Evolutionary conservation across 2,113 vertebrate genomes (phyloP).

Genomic region (Trogon surrucura): DNA sequence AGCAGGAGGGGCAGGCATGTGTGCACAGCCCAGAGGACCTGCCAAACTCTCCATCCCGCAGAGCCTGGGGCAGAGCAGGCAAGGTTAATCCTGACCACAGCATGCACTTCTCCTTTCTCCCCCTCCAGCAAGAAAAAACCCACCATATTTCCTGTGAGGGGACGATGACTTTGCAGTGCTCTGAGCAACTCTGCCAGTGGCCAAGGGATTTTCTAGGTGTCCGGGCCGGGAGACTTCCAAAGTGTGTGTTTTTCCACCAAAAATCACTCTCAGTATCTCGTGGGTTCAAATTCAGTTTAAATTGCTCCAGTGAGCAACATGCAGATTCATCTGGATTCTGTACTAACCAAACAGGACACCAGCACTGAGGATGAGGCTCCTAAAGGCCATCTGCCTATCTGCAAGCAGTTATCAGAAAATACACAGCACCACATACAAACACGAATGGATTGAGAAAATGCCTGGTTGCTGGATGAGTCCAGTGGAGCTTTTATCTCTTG

Average conservation of each 20-base stretch:
- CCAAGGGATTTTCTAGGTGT: slow-evolving; percentile 5
- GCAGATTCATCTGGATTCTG: neutral
- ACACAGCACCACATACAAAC: neutral
- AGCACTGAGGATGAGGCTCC: neutral
- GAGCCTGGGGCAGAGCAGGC: neutral
- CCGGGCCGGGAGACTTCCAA: neutral
- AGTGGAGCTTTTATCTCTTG: neutral
- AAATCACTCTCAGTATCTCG: neutral
- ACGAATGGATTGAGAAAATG: neutral
- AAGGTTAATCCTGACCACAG: slow-evolving; percentile 27
- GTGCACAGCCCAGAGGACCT: neutral
- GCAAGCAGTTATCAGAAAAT: neutral
- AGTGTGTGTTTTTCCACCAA: neutral
- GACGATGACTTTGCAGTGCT: neutral
- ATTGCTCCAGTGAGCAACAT: neutral
- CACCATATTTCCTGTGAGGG: neutral
- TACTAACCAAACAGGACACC: neutral
- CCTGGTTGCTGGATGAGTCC: neutral
- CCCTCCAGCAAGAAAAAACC: neutral
- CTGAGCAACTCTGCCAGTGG: neutral
- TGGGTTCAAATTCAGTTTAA: neutral
- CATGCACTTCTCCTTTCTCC: neutral
- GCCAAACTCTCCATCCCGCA: neutral
- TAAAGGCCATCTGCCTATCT: neutral
- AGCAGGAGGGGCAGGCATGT: neutral